Percentiles rank a stretch among this genome's conserved stretches.
Conservation (phyloP, 1,140 invertebrate species). For the Psilanteris sp. region DNA sequence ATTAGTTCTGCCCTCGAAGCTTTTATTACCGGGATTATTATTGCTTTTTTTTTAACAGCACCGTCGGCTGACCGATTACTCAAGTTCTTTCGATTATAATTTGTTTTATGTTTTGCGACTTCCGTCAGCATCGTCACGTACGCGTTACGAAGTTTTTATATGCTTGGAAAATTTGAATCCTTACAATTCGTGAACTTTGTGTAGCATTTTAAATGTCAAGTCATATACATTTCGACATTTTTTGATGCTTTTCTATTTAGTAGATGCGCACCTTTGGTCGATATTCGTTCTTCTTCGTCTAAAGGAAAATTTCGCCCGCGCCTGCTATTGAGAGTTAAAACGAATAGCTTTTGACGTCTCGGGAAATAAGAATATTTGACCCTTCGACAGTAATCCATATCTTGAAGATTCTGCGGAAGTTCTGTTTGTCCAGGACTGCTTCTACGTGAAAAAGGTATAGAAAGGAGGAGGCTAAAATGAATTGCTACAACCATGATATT, state of each 20-base stretch:
- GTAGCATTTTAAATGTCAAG: neutral
- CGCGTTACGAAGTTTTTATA: too few relatives aligned
- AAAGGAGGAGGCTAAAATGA: neutral
- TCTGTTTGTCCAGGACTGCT: constrained; percentile 48
- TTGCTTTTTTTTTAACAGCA: too few relatives aligned
- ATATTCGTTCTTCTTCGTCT: constrained; percentile 19
- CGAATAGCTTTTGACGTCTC: constrained; percentile 48
- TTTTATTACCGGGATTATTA: too few relatives aligned
- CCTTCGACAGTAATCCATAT: constrained; percentile 43
- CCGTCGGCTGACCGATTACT: too few relatives aligned
- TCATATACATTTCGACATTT: neutral
- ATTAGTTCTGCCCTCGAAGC: too few relatives aligned
- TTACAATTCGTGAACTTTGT: too few relatives aligned
- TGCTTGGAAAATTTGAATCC: too few relatives aligned
- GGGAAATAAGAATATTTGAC: constrained; percentile 57
- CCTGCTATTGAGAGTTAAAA: constrained; percentile 54
- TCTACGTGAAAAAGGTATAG: constrained; percentile 40
- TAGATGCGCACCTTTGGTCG: neutral
- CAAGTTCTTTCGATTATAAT: too few relatives aligned
- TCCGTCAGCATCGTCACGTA: too few relatives aligned
- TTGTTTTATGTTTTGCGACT: too few relatives aligned
- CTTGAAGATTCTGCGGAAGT: constrained; percentile 28
- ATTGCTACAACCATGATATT: constrained; percentile 34
- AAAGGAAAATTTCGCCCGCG: constrained; percentile 24
- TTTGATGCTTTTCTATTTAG: neutral